Evolutionary conservation across 2,113 vertebrate genomes (phyloP).

Genomic region (Myotis lucifugus): DNA sequence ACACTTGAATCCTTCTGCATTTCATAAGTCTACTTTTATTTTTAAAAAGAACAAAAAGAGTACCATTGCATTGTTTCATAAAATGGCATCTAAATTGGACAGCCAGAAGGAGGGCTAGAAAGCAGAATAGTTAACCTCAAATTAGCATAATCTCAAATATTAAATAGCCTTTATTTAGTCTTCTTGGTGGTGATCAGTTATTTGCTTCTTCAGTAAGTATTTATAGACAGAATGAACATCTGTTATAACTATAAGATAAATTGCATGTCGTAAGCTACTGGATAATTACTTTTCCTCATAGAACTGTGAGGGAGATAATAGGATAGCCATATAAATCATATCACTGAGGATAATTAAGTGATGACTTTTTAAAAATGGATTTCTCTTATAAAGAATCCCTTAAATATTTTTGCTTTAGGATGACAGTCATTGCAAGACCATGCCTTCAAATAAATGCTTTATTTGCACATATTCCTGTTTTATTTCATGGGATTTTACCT

Average conservation of each 20-base stretch:
- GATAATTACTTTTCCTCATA: slow-evolving; percentile 46
- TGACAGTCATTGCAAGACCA: not conserved
- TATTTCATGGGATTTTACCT: slow-evolving; percentile 25
- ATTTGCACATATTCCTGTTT: slow-evolving; percentile 1
- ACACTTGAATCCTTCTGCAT: not conserved
- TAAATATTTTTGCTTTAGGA: slow-evolving; percentile 41
- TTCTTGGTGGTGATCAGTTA: slow-evolving; percentile 39
- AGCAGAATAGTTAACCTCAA: not conserved
- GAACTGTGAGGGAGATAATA: not conserved
- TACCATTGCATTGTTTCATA: not conserved
- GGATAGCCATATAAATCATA: not conserved
- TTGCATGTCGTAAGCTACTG: slow-evolving; percentile 43
- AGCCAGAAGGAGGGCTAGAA: not conserved
- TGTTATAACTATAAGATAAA: slow-evolving; percentile 62
- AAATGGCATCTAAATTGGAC: not conserved
- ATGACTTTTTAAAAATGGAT: slow-evolving; percentile 22
- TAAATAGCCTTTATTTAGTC: not conserved
- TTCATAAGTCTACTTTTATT: slow-evolving; percentile 22
- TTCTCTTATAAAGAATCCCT: slow-evolving; percentile 7
- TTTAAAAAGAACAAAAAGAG: slow-evolving; percentile 27
- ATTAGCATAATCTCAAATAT: not conserved
- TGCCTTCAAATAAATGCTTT: slow-evolving; percentile 11
- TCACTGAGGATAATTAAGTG: slow-evolving; percentile 26
- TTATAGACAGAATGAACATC: slow-evolving; percentile 60
- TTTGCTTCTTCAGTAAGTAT: slow-evolving; percentile 54